Conservation (phyloP, 92 coral and sea anemone genomes). For the Zoanthus gigantus region DNA sequence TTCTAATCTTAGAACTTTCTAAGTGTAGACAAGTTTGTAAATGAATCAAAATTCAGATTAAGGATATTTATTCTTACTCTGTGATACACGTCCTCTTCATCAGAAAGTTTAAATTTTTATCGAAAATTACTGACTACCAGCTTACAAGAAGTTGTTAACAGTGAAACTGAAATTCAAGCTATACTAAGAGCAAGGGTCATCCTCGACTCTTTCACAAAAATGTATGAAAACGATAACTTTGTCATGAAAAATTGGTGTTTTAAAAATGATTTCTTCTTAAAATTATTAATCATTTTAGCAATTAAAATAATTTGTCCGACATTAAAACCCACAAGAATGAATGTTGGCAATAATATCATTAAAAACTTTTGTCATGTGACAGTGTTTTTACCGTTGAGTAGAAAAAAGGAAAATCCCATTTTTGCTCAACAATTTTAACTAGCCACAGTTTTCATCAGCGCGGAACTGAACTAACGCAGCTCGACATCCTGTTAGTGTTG, state of each 20-base stretch:
- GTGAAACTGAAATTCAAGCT: too few relatives aligned
- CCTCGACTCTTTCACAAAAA: not conserved
- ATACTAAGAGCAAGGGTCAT: not conserved
- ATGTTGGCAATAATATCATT: not conserved
- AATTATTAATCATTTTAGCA: not conserved
- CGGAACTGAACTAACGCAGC: not conserved
- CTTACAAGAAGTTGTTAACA: too few relatives aligned
- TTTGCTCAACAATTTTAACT: not conserved
- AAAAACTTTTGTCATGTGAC: too few relatives aligned
- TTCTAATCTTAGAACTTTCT: not conserved
- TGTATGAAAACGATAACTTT: not conserved
- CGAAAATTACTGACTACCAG: too few relatives aligned
- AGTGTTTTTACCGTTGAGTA: not conserved
- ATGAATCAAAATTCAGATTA: not conserved
- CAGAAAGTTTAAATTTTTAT: too few relatives aligned
- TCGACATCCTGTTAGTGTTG: slow-evolving; percentile 52
- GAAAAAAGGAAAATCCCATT: too few relatives aligned
- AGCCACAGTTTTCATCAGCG: not conserved
- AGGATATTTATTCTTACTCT: too few relatives aligned
- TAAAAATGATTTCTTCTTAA: not conserved
- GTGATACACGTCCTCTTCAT: too few relatives aligned
- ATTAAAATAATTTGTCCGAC: too few relatives aligned
- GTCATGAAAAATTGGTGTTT: not conserved
- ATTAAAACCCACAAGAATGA: not conserved
- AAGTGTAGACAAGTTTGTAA: not conserved